Percentiles rank a stretch among this genome's conserved stretches.
Conservation (phyloP, 2,113 vertebrate genomes). For the Microcebus tavaratra region DNA sequence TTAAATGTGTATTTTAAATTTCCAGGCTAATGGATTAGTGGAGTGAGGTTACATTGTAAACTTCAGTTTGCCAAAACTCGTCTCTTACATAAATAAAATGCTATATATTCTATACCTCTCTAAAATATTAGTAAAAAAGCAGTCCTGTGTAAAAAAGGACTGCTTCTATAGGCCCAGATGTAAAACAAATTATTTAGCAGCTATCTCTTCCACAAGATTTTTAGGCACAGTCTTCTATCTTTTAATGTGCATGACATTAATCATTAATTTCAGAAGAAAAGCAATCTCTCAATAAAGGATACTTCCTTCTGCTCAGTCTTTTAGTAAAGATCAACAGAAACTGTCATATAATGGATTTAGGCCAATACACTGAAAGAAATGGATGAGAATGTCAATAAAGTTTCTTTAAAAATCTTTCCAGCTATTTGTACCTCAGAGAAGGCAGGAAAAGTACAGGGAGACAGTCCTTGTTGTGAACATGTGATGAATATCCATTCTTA, state of each 20-base stretch:
- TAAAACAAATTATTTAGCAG: background rate
- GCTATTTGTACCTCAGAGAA: background rate
- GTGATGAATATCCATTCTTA: no score
- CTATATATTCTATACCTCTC: background rate
- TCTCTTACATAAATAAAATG: background rate
- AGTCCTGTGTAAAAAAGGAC: background rate
- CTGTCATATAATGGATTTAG: background rate
- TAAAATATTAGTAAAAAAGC: background rate
- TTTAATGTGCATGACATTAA: background rate
- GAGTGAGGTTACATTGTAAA: background rate
- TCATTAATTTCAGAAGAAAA: conserved; percentile 49
- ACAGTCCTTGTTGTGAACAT: no score
- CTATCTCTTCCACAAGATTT: background rate
- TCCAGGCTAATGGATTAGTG: background rate
- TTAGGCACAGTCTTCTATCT: background rate
- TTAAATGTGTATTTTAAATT: conserved; percentile 2
- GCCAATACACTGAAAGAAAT: background rate
- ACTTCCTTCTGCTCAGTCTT: conserved; percentile 11
- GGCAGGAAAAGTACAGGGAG: no score
- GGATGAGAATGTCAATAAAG: background rate
- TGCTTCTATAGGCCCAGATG: background rate
- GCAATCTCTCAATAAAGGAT: background rate
- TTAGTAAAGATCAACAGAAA: background rate
- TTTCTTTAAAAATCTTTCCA: background rate
- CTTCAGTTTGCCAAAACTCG: background rate